These are phyloP conservation scores for Acyrthosiphon pisum DNA, from an alignment of 1,140 invertebrate species.

Conservation along the genomic window DNA sequence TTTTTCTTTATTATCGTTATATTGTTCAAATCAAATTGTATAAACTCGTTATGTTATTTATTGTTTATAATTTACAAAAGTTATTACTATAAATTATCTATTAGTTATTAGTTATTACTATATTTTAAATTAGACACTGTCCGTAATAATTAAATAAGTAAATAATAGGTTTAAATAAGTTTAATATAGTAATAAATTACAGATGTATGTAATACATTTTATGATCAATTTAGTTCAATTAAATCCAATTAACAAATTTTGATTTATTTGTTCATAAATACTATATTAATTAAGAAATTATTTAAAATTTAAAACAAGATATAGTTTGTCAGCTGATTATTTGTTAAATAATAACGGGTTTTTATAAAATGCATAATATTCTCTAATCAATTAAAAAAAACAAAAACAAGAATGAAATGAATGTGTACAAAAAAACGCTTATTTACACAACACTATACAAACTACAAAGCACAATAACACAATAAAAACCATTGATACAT, in stretches of 20 bases:
- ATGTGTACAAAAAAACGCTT: background rate
- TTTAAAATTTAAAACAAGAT: background rate
- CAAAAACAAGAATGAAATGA: background rate
- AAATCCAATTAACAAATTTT: background rate
- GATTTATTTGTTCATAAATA: background rate
- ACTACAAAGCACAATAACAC: background rate
- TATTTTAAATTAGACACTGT: background rate
- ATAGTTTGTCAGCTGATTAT: background rate
- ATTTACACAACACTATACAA: background rate
- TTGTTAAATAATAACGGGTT: background rate
- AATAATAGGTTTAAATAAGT: background rate
- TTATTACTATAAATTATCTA: no score
- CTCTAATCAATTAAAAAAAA: background rate
- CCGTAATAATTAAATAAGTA: background rate
- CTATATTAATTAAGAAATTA: background rate
- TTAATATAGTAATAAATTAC: no score
- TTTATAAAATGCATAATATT: background rate
- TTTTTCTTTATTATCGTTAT: background rate
- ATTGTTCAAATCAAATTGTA: background rate
- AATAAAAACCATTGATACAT: slow-evolving; percentile 3
- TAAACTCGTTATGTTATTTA: background rate
- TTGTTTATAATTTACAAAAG: background rate
- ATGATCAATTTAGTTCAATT: background rate
- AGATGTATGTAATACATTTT: background rate
- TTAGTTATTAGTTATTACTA: no score